Evolutionary conservation across 23 tunicate species (phyloP).

Genomic region (Halocynthia roretzi): DNA sequence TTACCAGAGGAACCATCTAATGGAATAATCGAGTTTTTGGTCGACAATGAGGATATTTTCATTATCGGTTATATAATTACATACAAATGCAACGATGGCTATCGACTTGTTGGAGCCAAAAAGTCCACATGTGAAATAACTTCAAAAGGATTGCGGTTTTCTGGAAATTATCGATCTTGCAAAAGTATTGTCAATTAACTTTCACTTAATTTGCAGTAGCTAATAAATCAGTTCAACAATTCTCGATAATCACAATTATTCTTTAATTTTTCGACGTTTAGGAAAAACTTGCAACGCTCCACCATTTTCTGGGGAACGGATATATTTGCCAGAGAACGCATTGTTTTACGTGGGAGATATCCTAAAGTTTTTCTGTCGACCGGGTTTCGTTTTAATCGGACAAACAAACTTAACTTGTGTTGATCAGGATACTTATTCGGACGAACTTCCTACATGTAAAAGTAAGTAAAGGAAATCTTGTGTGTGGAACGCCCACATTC

Average conservation of each 20-base stretch:
- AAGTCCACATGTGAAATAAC: constrained; percentile 4
- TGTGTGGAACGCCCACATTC: no score
- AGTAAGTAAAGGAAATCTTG: neutral
- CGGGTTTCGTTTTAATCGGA: neutral
- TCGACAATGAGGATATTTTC: neutral
- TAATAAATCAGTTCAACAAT: no score
- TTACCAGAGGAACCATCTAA: constrained; percentile 8
- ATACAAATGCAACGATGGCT: constrained; percentile 20
- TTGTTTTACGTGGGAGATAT: neutral
- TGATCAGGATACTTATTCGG: neutral
- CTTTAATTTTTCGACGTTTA: neutral
- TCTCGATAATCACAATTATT: neutral
- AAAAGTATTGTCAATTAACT: no score
- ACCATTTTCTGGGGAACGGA: neutral
- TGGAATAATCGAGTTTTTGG: neutral
- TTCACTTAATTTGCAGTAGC: no score
- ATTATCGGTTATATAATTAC: neutral
- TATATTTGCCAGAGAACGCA: neutral
- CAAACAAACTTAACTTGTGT: constrained; percentile 4
- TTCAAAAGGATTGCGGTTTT: neutral
- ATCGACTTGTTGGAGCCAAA: constrained; percentile 17
- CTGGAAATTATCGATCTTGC: neutral
- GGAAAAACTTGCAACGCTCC: constrained; percentile 5
- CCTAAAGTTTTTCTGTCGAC: neutral
- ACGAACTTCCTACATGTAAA: neutral